phyloP scores from a whole-genome alignment of 2,888 invertebrate species.

The Mylabris sibirica region DNA sequence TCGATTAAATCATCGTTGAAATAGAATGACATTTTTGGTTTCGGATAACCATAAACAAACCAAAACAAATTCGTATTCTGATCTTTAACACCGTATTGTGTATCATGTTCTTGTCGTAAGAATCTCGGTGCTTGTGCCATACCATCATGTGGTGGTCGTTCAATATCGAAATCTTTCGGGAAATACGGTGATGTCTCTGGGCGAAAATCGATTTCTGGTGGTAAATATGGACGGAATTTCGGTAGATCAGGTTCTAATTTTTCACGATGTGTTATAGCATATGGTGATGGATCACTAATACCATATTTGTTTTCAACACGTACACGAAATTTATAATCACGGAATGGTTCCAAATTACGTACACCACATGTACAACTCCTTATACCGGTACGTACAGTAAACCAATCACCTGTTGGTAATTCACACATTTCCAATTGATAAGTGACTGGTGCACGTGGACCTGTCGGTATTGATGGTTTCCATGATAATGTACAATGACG shows the following conservation, averaged over 20 bases:
- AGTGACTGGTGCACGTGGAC: slow-evolving; percentile 87
- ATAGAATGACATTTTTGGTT: slow-evolving; percentile 90
- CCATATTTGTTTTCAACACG: slow-evolving; percentile 97
- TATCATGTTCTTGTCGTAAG: slow-evolving; percentile 84
- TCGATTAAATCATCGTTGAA: slow-evolving; percentile 85
- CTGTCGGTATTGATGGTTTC: slow-evolving; percentile 91
- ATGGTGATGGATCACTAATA: slow-evolving; percentile 94
- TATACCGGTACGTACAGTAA: slow-evolving; percentile 83
- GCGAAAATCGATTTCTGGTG: slow-evolving; percentile 82
- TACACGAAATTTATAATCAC: slow-evolving; percentile 94
- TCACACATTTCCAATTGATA: slow-evolving; percentile 96
- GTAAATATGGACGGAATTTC: slow-evolving; percentile 80
- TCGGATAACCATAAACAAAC: slow-evolving; percentile 96
- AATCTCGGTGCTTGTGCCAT: slow-evolving; percentile 87
- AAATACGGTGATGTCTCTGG: slow-evolving; percentile 87
- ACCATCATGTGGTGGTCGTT: slow-evolving; percentile 84
- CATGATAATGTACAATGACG: slow-evolving; percentile 88
- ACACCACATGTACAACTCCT: slow-evolving; percentile 91
- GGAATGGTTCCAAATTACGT: slow-evolving; percentile 87
- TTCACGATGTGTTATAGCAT: slow-evolving; percentile 80
- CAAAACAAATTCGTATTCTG: slow-evolving; percentile 90
- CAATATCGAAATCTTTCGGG: slow-evolving; percentile 91
- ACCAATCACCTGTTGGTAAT: slow-evolving; percentile 92
- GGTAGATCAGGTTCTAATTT: slow-evolving; percentile 82
- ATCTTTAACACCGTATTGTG: slow-evolving; percentile 91